Evolutionary conservation across 2,888 invertebrate genomes (phyloP), one percentile per base, ranked within the genome.

Genomic region (Catocala fraxini): DNA sequence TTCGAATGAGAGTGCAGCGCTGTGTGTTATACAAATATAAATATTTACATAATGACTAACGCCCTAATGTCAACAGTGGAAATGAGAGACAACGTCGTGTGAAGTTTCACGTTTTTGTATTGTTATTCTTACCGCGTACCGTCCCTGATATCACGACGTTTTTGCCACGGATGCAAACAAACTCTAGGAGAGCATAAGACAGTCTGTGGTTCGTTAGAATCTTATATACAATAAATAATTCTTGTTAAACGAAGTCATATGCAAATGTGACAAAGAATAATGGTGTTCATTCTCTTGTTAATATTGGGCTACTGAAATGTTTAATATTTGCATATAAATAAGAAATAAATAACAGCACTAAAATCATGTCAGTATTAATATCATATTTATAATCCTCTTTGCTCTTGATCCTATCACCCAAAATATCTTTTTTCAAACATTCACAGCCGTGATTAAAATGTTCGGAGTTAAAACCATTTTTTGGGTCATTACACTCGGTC

Each of bases 21-120:
- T 52, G 47, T 52, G 10, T 39, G 5, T 39, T 39, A 9, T 39
- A 39, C 9, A 4, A 15, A 45, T 35, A 63, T 45, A 57, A 71
- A 70, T 75, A 78, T 71, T 76, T 80, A 77, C 78, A 78, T 77
- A 81, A 81, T 70, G 71, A 68, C 63, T 70, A 69, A 56, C 65
- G 72, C 60, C 57, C 58, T 54, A 52, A 70, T 63, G 65, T 64
- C 67, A 65, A 65, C 67, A 57, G 59, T 58, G 65, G 66, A 63
- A 71, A 75, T 79, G 72, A 73, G 63, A 48, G 59, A 56, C 39
- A 13, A 25, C 15, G 41, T 25, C 35, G 6, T 42, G 11, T 12
- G 41, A 59, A 62, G 53, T 62, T 55, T 61, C 46, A 55, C 59
- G 39, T 51, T 51, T 41, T 15, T 43, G 42, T 52, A 12, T 65